Percentiles rank a stretch among this genome's conserved stretches.
Conservation (phyloP, 2,113 vertebrate genomes). For the Gnathochromis pfefferi region DNA sequence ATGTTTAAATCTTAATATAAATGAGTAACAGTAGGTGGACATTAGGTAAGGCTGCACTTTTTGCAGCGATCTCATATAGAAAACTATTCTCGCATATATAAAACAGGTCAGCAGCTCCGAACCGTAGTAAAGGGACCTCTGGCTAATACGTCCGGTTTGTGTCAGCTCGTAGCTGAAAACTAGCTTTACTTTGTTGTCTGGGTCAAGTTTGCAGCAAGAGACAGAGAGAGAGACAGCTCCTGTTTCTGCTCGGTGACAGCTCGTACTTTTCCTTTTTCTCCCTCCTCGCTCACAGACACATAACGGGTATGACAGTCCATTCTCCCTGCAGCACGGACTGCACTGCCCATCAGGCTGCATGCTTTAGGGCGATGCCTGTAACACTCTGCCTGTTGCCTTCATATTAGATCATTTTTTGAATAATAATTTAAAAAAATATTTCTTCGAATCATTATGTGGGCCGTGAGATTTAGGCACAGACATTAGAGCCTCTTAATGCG, state of each 20-base stretch:
- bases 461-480: too few relatives aligned
- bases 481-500: too few relatives aligned
- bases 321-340: too few relatives aligned
- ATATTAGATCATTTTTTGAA: too few relatives aligned
- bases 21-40: background rate
- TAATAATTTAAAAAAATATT: too few relatives aligned
- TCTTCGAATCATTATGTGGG: too few relatives aligned
- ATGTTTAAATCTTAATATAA: background rate
- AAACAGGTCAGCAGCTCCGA: fast-evolving
- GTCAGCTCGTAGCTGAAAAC: fast-evolving
- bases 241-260: fast-evolving
- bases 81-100: fast-evolving
- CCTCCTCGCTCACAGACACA: too few relatives aligned
- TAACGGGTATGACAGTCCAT: too few relatives aligned
- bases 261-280: too few relatives aligned
- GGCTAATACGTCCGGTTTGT: fast-evolving
- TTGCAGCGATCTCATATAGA: fast-evolving
- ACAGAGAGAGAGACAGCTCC: too few relatives aligned
- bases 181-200: too few relatives aligned
- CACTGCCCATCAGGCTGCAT: fast-evolving
- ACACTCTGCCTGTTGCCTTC: background rate
- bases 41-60: background rate
- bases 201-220: fast-evolving
- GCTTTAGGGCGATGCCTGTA: fast-evolving
- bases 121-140: background rate